Evolutionary conservation across 2,797 vertebrate genomes (phyloP).

Genomic region (Sardinella longiceps): DNA sequence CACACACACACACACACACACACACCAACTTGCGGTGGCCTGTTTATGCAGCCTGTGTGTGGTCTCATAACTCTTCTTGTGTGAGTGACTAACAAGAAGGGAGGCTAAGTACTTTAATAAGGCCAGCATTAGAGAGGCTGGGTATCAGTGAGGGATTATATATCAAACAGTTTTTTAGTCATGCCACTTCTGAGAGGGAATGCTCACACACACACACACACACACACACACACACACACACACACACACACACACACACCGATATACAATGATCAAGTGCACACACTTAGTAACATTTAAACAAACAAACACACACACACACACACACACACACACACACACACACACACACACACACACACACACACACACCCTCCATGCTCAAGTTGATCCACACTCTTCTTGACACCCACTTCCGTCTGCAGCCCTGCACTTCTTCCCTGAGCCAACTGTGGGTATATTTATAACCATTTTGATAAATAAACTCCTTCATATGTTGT

Average conservation of each 20-base stretch:
- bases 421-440: neutral
- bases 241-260: neutral
- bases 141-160: conserved; percentile 43
- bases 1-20: conserved; percentile 29
- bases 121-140: conserved; percentile 36
- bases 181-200: neutral
- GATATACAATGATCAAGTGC: neutral
- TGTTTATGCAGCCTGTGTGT: conserved; percentile 39
- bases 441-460: conserved; percentile 9
- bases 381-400: neutral
- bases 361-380: neutral
- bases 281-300: neutral
- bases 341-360: neutral
- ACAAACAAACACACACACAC: neutral
- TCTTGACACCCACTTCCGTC: neutral
- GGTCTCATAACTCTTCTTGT: conserved; percentile 47
- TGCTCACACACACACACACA: neutral
- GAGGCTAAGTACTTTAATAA: conserved; percentile 40
- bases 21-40: conserved; percentile 2
- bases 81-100: conserved; percentile 37
- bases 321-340: conserved; percentile 1
- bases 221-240: neutral
- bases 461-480: conserved; percentile 32
- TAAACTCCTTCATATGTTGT: conserved; percentile 32
- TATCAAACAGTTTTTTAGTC: conserved; percentile 31